Conservation (phyloP, 2,888 invertebrate genomes). For the Napeogenes sylphis region DNA sequence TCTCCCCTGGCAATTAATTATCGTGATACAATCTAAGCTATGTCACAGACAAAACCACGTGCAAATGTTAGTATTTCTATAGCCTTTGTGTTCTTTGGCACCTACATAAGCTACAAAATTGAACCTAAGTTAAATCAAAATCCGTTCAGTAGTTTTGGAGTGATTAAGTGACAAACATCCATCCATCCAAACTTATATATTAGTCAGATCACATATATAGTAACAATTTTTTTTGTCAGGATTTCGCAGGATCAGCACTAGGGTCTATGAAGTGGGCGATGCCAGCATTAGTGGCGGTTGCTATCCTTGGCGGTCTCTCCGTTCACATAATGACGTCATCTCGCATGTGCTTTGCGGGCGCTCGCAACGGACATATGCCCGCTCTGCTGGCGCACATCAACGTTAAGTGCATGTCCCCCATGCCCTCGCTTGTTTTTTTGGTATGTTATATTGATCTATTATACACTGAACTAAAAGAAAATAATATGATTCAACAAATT, state of each 20-base stretch:
- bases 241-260: conserved; percentile 87
- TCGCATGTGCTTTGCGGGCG: conserved; percentile 94
- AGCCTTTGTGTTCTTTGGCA: no score
- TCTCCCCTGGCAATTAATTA: no score
- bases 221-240: conserved; percentile 71
- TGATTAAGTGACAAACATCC: no score
- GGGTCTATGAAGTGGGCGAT: conserved; percentile 88
- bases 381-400: conserved; percentile 87
- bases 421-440: conserved; percentile 89
- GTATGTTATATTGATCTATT: conserved; percentile 69
- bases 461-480: no score
- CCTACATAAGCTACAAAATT: no score
- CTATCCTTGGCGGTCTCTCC: conserved; percentile 94
- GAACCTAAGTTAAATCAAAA: no score
- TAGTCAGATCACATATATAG: no score
- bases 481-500: no score
- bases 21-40: no score
- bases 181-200: no score
- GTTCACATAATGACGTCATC: conserved; percentile 98
- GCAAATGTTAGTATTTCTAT: no score
- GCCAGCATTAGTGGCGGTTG: conserved; percentile 94
- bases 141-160: neutral
- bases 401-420: conserved; percentile 84
- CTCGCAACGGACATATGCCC: conserved; percentile 92
- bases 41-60: no score